Base-by-base conservation (phyloP, 2,797 vertebrate species). In the Prunella strophiata region DNA sequence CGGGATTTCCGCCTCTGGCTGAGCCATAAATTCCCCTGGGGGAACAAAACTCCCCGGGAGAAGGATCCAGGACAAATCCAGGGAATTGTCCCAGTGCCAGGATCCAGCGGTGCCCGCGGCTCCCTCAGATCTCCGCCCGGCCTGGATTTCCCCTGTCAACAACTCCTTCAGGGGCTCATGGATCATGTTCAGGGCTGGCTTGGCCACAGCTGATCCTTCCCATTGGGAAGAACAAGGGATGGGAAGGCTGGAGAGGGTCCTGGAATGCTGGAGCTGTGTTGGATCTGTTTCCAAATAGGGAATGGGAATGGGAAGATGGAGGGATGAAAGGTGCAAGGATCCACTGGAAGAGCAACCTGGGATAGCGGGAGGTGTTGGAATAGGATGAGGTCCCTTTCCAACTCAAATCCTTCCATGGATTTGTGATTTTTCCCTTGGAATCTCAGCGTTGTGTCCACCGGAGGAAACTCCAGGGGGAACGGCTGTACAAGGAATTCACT, bases 101-200 rank as follows among this genome's bases (percentile, higher is more conserved):
- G 57, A 68, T 52, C 19, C 34, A 43, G 90, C 62, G 38, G 29
- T 54, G 66, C 81, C 62, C 9, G 19, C 71, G 57, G 47, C 36
- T 82, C 3, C 76, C 50, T 96, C 77, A 78, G 94, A 92, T 95
- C 95, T 93, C 63, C 5, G 34, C 88, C 88, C 16, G 0, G 83
- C 61, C 73, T 90, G 94, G 86, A 85, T 80, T 93, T 94, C 86
- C 94, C 92, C 93, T 88, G 83, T 93, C 94, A 91, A 5, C 92
- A 80, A 13, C 27, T 91, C 63, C 71, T 55, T 45, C 26, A 54
- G 86, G 71, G 42, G 76, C 75, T 71, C 74, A 20, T 52, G 82
- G 75, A 85, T 91, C 19, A 0, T 54, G 59, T 30, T 48, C 6
- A 2, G 62, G 52, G 66, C 36, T n/a, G 77, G 36, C 16, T 15